phyloP scores from a whole-genome alignment of 2,113 vertebrate species.

The Oreamnos americanus region DNA sequence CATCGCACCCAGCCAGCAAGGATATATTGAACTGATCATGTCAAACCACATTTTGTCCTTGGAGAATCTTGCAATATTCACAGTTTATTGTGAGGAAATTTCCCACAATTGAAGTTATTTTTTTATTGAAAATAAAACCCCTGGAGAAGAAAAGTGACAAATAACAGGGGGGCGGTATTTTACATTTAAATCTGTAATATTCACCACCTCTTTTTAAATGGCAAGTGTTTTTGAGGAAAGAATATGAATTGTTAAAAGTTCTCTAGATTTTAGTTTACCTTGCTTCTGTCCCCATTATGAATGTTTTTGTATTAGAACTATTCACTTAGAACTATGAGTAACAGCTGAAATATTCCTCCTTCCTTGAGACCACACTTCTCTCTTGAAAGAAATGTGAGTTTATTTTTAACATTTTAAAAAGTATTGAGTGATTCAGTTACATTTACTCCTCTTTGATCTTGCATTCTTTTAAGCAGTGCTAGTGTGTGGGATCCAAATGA shows the following conservation, averaged over 20 bases:
- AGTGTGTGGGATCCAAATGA: conserved; percentile 63
- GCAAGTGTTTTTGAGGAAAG: not conserved
- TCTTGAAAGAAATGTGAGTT: not conserved
- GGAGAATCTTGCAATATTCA: not conserved
- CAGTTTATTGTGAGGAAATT: not conserved
- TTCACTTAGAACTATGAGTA: not conserved
- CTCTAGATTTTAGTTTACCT: not conserved
- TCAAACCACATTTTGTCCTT: not conserved
- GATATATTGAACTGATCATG: not conserved
- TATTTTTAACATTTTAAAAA: conserved; percentile 39
- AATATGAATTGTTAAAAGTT: not conserved
- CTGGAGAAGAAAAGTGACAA: not conserved
- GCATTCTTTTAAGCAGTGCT: conserved; percentile 60
- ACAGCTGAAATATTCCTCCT: not conserved
- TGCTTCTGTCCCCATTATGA: not conserved
- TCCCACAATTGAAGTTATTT: not conserved
- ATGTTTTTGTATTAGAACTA: not conserved
- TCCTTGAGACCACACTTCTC: not conserved
- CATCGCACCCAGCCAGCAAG: not conserved
- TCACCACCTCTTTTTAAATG: not conserved
- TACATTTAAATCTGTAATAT: not conserved
- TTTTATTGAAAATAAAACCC: not conserved
- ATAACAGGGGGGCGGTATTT: not conserved
- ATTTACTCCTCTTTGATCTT: conserved; percentile 29
- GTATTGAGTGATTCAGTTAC: not conserved